Conservation (phyloP, 2,113 vertebrate species). For the Telmatochromis brichardi region DNA sequence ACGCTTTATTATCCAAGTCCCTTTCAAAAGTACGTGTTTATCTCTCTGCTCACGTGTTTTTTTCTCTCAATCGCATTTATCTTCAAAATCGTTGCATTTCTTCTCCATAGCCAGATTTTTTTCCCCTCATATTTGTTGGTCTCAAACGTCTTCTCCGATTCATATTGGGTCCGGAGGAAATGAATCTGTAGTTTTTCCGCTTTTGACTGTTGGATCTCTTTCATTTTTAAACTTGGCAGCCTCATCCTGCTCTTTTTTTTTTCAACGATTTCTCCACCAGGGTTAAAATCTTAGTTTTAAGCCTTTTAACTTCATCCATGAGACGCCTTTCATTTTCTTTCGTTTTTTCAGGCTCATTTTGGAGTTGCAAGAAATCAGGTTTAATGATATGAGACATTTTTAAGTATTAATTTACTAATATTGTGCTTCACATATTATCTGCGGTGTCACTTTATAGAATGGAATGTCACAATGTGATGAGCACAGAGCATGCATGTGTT, state of each 20-base stretch:
- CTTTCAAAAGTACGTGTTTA: background rate
- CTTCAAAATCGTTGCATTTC: background rate
- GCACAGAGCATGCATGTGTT: background rate
- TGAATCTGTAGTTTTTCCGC: background rate
- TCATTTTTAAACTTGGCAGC: background rate
- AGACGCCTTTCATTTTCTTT: background rate
- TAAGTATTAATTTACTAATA: background rate
- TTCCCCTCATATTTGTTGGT: background rate
- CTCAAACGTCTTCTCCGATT: background rate
- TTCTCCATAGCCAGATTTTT: background rate
- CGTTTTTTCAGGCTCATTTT: background rate
- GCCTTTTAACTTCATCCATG: background rate
- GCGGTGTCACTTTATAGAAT: background rate
- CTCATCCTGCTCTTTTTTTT: background rate
- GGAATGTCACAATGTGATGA: background rate
- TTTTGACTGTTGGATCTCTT: background rate
- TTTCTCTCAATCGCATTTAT: background rate
- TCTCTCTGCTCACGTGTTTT: background rate
- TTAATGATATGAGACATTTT: background rate
- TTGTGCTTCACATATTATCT: background rate
- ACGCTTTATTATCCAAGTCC: background rate
- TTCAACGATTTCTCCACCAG: background rate
- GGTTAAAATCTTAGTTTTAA: background rate
- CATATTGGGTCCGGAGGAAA: background rate
- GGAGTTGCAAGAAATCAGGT: background rate